These are phyloP conservation scores for Equus quagga DNA, from an alignment of 2,113 vertebrate species.

Conservation along the genomic window DNA sequence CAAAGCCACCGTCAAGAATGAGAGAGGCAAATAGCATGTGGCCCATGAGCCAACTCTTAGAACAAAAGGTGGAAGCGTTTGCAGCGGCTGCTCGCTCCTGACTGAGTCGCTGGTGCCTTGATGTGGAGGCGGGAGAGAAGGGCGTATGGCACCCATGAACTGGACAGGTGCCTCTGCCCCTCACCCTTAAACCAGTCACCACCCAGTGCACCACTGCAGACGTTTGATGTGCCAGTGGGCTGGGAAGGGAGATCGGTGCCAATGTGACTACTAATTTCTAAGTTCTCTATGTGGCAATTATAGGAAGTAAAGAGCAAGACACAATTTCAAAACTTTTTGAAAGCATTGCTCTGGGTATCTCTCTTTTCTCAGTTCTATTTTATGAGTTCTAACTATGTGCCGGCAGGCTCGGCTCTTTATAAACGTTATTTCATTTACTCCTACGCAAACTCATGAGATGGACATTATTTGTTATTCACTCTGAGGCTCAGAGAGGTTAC, in stretches of 20 bases:
- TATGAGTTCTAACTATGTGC: too few relatives aligned
- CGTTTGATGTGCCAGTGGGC: neutral
- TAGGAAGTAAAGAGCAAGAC: neutral
- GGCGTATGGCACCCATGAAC: accelerated
- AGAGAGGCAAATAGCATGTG: neutral
- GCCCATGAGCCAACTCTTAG: neutral
- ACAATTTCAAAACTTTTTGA: neutral
- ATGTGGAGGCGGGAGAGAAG: neutral
- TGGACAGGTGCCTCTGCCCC: neutral
- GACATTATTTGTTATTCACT: neutral
- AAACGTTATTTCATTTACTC: neutral
- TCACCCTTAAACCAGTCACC: neutral
- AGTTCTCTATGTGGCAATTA: neutral
- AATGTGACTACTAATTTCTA: neutral
- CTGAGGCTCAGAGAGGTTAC: neutral
- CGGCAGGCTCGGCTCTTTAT: neutral
- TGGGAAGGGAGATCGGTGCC: neutral
- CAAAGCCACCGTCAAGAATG: neutral
- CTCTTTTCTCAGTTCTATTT: neutral
- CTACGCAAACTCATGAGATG: accelerated
- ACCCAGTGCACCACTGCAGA: neutral
- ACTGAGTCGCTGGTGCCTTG: neutral
- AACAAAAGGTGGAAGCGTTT: neutral
- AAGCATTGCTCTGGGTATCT: neutral
- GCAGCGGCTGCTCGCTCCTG: neutral